Percentiles rank a stretch among this genome's conserved stretches.
These are phyloP conservation scores for Aplochiton taeniatus DNA, from an alignment of 2,797 vertebrate genomes.

Conservation along the genomic window DNA sequence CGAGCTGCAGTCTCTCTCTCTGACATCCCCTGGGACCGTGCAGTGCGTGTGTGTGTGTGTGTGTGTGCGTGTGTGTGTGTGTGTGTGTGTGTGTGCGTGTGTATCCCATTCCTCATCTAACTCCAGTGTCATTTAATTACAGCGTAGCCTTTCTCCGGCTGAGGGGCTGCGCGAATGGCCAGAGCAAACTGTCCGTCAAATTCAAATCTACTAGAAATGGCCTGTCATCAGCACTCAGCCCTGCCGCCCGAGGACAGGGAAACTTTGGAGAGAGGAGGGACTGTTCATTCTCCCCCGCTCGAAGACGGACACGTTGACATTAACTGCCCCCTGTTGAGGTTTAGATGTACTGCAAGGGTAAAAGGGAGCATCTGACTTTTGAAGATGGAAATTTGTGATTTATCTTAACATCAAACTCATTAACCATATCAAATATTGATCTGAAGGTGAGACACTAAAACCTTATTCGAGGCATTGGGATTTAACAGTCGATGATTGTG, in stretches of 20 bases:
- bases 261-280: constrained; percentile 14
- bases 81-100: constrained; percentile 16
- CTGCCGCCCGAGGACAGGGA: constrained; percentile 32
- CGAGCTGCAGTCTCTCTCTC: too few species aligned
- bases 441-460: too few species aligned
- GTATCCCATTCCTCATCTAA: constrained; percentile 10
- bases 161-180: constrained; percentile 4
- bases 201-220: constrained; percentile 54
- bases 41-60: constrained; percentile 14
- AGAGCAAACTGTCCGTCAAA: constrained; percentile 32
- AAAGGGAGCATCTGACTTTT: background rate
- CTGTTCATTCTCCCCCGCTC: constrained; percentile 8
- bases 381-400: background rate
- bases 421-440: too few species aligned
- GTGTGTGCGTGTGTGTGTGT: constrained; percentile 17
- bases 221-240: constrained; percentile 37
- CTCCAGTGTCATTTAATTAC: constrained; percentile 29
- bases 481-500: too few species aligned
- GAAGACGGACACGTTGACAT: constrained; percentile 36
- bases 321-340: constrained; percentile 56
- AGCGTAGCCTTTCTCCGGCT: background rate
- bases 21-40: too few species aligned
- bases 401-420: too few species aligned
- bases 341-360: constrained; percentile 32
- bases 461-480: too few species aligned